A percentile compares a stretch with the other conserved stretches of the same genome.
Conservation (phyloP, 2,113 vertebrate genomes). For the Dissostichus mawsoni region DNA sequence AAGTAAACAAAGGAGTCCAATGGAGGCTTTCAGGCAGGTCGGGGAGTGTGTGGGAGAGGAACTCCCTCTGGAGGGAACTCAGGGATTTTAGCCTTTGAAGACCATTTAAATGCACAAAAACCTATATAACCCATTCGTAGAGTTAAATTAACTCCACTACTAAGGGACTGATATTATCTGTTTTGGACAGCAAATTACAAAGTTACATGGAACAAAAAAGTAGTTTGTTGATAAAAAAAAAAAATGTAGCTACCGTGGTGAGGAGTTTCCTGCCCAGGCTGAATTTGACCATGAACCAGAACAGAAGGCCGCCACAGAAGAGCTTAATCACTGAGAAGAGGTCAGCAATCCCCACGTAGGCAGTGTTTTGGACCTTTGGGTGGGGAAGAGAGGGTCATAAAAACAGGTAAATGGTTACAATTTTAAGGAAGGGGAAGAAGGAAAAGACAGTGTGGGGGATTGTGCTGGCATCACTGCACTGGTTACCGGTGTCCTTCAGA, state of each 20-base stretch:
- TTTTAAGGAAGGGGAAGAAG: too few relatives aligned
- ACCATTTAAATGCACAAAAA: too few relatives aligned
- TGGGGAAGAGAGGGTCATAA: not conserved
- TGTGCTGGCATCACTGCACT: too few relatives aligned
- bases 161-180: not conserved
- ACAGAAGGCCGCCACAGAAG: conserved; percentile 88
- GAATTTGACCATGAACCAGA: conserved; percentile 88
- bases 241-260: conserved; percentile 78
- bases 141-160: not conserved
- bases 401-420: not conserved
- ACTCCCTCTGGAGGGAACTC: too few relatives aligned
- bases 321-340: conserved; percentile 85
- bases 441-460: too few relatives aligned
- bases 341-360: conserved; percentile 84
- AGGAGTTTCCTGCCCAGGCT: conserved; percentile 89
- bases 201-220: not conserved
- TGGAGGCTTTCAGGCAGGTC: too few relatives aligned
- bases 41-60: too few relatives aligned
- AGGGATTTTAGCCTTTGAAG: too few relatives aligned
- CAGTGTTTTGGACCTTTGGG: conserved; percentile 87
- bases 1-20: too few relatives aligned
- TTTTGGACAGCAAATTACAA: not conserved
- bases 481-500: too few relatives aligned
- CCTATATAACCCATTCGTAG: too few relatives aligned
- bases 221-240: not conserved